Percentiles rank a stretch among this genome's conserved stretches.
Conservation (phyloP, 1,140 invertebrate genomes). For the Drosophila kurseongensis region DNA sequence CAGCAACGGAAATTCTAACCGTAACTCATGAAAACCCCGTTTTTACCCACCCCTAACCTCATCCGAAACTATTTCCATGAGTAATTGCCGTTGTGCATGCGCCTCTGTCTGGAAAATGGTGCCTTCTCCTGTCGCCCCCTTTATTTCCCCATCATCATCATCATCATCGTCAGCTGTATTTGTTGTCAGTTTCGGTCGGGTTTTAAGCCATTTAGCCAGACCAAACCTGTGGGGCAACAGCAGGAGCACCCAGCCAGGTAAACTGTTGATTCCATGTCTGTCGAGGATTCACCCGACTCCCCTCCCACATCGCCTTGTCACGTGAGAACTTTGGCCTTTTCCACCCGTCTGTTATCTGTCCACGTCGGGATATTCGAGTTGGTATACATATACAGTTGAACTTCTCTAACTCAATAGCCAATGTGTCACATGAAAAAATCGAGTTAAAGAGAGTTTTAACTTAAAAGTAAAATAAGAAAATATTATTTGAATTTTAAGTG, state of each 20-base stretch:
- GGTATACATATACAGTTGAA: constrained; percentile 14
- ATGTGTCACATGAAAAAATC: constrained; percentile 18
- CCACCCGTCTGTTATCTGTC: constrained; percentile 36
- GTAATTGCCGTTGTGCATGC: constrained; percentile 75
- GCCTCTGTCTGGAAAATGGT: constrained; percentile 35
- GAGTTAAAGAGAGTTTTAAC: constrained; percentile 3
- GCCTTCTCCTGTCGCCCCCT: background rate
- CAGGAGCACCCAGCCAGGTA: constrained; percentile 61
- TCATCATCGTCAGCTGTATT: constrained; percentile 54
- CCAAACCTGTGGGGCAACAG: constrained; percentile 28
- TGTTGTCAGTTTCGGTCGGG: constrained; percentile 56
- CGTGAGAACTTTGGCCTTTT: constrained; percentile 36
- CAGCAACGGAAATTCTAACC: constrained; percentile 45
- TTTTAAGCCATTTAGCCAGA: constrained; percentile 69
- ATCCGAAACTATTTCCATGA: constrained; percentile 56
- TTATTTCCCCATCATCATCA: constrained; percentile 18
- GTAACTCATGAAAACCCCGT: constrained; percentile 45
- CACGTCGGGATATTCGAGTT: constrained; percentile 8
- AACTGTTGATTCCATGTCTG: constrained; percentile 74
- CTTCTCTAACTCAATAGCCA: constrained; percentile 24
- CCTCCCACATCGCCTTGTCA: background rate
- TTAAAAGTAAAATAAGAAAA: background rate
- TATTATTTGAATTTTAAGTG: no score
- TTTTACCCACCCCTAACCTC: background rate
- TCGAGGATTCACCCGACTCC: constrained; percentile 11